These are phyloP conservation scores for Andrena fulva DNA, from an alignment of 2,888 invertebrate genomes.

Conservation along the genomic window DNA sequence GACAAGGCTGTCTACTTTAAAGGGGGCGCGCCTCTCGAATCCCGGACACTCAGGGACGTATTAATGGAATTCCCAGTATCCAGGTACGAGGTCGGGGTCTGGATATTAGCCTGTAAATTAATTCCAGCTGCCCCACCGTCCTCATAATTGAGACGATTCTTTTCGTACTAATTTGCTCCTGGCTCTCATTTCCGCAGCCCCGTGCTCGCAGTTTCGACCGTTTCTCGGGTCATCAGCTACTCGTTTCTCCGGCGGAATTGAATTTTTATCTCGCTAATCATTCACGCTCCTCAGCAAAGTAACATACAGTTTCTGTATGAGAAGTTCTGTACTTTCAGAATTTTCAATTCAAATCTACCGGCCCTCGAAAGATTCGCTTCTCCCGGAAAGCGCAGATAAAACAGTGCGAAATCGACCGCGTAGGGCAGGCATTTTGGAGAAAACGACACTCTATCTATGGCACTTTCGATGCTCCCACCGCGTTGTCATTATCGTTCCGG, in stretches of 20 bases:
- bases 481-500: conserved; percentile 58
- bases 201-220: conserved; percentile 19
- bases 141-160: conserved; percentile 55
- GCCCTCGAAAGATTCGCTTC: not conserved
- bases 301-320: too few relatives aligned
- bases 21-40: conserved; percentile 35
- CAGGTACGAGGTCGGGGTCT: conserved; percentile 8
- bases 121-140: conserved; percentile 44
- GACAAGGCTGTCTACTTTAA: conserved; percentile 68
- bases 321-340: not conserved
- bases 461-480: conserved; percentile 29
- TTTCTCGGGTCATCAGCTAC: conserved; percentile 17
- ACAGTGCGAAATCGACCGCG: conserved; percentile 12
- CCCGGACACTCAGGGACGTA: conserved; percentile 56
- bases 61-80: conserved; percentile 71
- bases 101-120: conserved; percentile 61
- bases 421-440: not conserved
- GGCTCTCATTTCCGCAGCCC: conserved; percentile 12
- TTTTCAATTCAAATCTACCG: not conserved
- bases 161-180: conserved; percentile 45
- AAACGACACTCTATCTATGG: conserved; percentile 26
- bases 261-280: conserved; percentile 46
- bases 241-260: conserved; percentile 16
- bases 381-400: not conserved
- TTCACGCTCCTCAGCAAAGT: not conserved